Percentiles rank a stretch among this genome's conserved stretches.
Conservation (phyloP, 2,888 invertebrate genomes). For the Pseudococcus jackbeardsleyi region DNA sequence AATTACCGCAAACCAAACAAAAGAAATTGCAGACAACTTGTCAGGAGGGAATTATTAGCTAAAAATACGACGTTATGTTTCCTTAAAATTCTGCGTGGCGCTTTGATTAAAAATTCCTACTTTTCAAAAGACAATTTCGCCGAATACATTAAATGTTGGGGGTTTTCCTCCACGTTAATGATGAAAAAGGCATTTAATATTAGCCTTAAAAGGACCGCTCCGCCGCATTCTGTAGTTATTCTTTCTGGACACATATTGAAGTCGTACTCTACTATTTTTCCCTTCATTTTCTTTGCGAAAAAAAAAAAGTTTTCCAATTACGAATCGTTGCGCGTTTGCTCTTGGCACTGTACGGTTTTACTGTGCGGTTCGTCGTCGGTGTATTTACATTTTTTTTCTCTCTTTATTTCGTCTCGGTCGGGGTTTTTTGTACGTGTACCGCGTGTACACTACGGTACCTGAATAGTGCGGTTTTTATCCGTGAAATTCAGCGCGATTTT, state of each 20-base stretch:
- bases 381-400: constrained; percentile 16
- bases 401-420: neutral
- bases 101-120: constrained; percentile 45
- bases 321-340: constrained; percentile 30
- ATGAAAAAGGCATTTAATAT: constrained; percentile 40
- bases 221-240: constrained; percentile 5
- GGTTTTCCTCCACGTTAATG: constrained; percentile 26
- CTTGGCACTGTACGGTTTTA: constrained; percentile 7
- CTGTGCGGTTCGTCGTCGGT: neutral
- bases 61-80: constrained; percentile 42
- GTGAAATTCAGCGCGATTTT: neutral
- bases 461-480: neutral
- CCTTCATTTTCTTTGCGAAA: constrained; percentile 28
- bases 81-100: constrained; percentile 41
- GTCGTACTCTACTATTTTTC: constrained; percentile 7
- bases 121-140: constrained; percentile 37
- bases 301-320: constrained; percentile 20
- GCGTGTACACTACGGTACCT: neutral
- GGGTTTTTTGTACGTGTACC: neutral
- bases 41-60: constrained; percentile 46
- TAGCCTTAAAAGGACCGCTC: constrained; percentile 2
- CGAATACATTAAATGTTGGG: constrained; percentile 23
- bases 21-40: constrained; percentile 51
- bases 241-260: constrained; percentile 45
- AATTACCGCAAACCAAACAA: constrained; percentile 53